Percentiles rank a stretch among this genome's conserved stretches.
phyloP scores from a whole-genome alignment of 2,797 vertebrate species.

The Columba guinea region DNA sequence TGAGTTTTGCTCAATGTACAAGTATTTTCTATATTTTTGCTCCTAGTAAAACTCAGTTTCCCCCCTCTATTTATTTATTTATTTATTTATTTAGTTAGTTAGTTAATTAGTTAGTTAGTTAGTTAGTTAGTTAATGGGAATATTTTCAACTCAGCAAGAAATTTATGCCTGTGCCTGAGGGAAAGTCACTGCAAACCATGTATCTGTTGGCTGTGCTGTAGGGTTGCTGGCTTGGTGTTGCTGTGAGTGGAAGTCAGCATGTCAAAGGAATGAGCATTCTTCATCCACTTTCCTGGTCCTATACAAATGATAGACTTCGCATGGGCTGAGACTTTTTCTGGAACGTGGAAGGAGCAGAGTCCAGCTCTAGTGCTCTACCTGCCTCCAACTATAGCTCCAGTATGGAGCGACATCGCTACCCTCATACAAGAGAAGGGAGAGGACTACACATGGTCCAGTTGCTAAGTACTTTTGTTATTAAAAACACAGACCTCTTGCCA shows the following conservation, averaged over 20 bases:
- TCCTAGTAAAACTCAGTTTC: not conserved
- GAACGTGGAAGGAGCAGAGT: not conserved
- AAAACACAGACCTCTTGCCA: not conserved
- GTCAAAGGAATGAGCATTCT: not conserved
- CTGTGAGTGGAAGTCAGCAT: not conserved
- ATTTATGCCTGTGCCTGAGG: not conserved
- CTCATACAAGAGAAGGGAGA: not conserved
- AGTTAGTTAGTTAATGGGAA: no score
- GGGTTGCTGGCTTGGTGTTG: not conserved
- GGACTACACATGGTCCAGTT: not conserved
- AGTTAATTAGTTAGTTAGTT: no score
- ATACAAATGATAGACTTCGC: not conserved
- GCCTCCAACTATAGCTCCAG: not conserved
- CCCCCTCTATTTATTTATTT: not conserved
- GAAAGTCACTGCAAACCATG: not conserved
- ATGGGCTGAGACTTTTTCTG: not conserved
- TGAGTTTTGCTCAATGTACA: not conserved
- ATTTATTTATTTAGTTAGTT: not conserved
- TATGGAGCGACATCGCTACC: not conserved
- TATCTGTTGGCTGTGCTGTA: not conserved
- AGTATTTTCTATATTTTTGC: not conserved
- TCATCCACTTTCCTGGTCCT: not conserved
- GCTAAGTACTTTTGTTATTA: not conserved
- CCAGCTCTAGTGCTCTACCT: not conserved
- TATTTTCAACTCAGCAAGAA: not conserved